These are phyloP conservation scores for Melolontha melolontha DNA, from an alignment of 2,888 invertebrate species.

Conservation along the genomic window DNA sequence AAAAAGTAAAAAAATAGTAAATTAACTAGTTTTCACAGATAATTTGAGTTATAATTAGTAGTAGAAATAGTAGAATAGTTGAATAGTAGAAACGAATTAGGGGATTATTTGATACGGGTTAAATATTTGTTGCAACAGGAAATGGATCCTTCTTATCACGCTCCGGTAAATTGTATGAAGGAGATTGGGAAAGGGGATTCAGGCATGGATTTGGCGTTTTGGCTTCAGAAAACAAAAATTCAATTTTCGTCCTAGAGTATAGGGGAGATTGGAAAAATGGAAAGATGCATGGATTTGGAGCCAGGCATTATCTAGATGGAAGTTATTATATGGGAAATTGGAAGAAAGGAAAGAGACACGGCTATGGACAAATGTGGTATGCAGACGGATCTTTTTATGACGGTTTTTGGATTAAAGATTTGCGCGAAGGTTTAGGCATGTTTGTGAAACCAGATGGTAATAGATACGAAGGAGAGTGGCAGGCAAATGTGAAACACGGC, in stretches of 20 bases:
- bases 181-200: constrained; percentile 70
- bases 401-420: constrained; percentile 70
- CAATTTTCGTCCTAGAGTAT: constrained; percentile 67
- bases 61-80: too few relatives aligned
- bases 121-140: constrained; percentile 60
- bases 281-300: constrained; percentile 70
- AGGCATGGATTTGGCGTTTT: constrained; percentile 73
- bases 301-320: constrained; percentile 70
- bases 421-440: constrained; percentile 53
- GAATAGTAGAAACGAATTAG: too few relatives aligned
- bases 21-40: too few relatives aligned
- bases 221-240: constrained; percentile 63
- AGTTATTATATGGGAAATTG: constrained; percentile 73
- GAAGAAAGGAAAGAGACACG: constrained; percentile 67
- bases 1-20: too few relatives aligned
- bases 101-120: too few relatives aligned
- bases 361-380: constrained; percentile 75
- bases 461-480: constrained; percentile 75
- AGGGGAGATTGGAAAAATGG: constrained; percentile 73
- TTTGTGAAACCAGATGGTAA: constrained; percentile 54
- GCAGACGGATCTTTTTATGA: constrained; percentile 71
- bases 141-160: constrained; percentile 68
- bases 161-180: constrained; percentile 71
- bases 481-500: constrained; percentile 70
- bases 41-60: too few relatives aligned